Evolutionary conservation across 2,797 vertebrate species (phyloP), one percentile per base, ranked within the genome.

Genomic region (Alauda arvensis): DNA sequence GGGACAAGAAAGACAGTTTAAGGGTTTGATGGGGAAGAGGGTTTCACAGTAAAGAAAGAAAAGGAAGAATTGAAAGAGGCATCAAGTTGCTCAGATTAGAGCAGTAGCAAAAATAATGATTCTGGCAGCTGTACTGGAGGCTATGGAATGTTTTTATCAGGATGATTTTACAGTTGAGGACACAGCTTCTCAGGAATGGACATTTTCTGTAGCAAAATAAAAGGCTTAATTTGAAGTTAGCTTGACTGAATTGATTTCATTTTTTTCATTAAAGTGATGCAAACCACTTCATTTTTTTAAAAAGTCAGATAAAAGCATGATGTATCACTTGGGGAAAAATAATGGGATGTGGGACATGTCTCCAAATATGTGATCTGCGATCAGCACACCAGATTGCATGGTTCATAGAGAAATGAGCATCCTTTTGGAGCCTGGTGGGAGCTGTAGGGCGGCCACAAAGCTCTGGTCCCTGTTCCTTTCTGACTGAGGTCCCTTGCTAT

Each of bases 241-340:
- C 33, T 77, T 67, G 33, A 68, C 48, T 0, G 0, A 60, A 29
- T 20, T 1, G 7, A 25, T 19, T 21, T 49, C 1, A 28, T 68
- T 16, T 37, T 14, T 46, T 52, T 4, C 2, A 60, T 55, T 55
- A 39, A 65, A 66, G 52, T 4, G 0, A 51, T 33, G 8, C 40
- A 42, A 76, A 85, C 8, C 0, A 24, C 37, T 72, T 82, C 0
- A n/a, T 74, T 63, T 19, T 0, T 63, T 19, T 0, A 4, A 43
- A 61, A 46, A 13, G 8, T 76, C 39, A 26, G 12, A 46, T 34
- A 34, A 74, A 89, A 71, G 4, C 24, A 7, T 33, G 8, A 19
- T 1, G 0, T 39, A 23, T 68, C 19, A 19, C n/a, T 88, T 26
- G 14, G 3, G 31, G 20, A 29, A 57, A 65, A 56, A 51, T 8